Conservation (phyloP, 1,140 invertebrate genomes). For the Ditylenchus dipsaci region DNA sequence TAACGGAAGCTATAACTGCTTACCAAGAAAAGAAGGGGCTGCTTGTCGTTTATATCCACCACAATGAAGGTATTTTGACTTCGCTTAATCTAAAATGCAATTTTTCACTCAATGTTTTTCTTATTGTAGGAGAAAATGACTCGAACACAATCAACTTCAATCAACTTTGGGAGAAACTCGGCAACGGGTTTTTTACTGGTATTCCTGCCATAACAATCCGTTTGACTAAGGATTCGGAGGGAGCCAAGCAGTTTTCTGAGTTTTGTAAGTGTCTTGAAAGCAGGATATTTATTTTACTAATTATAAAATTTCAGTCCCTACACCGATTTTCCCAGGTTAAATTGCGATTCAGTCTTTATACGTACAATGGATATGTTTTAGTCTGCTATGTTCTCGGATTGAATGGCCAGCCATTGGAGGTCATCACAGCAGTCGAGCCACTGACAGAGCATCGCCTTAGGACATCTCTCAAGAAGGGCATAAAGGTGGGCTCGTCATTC, state of each 20-base stretch:
- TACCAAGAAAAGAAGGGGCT: conserved; percentile 34
- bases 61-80: conserved; percentile 6
- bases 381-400: conserved; percentile 30
- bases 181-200: conserved; percentile 11
- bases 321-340: conserved; percentile 19
- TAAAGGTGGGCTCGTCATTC: conserved; percentile 1
- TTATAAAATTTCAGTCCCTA: conserved; percentile 11
- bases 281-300: not conserved
- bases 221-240: conserved; percentile 22
- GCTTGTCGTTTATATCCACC: conserved; percentile 23
- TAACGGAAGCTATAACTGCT: conserved; percentile 15
- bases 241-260: conserved; percentile 31
- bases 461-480: conserved; percentile 10
- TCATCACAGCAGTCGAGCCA: conserved; percentile 22
- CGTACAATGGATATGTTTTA: too few relatives aligned
- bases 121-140: conserved; percentile 21
- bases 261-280: conserved; percentile 12
- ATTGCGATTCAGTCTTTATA: too few relatives aligned
- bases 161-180: conserved; percentile 14
- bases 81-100: conserved; percentile 13
- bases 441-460: conserved; percentile 16
- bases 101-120: not conserved
- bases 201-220: conserved; percentile 25
- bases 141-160: conserved; percentile 15
- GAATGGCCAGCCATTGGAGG: conserved; percentile 34